A percentile compares a stretch with the other conserved stretches of the same genome.
phyloP scores from a whole-genome alignment of 2,797 vertebrate genomes.

The Ispidina lecontei region DNA sequence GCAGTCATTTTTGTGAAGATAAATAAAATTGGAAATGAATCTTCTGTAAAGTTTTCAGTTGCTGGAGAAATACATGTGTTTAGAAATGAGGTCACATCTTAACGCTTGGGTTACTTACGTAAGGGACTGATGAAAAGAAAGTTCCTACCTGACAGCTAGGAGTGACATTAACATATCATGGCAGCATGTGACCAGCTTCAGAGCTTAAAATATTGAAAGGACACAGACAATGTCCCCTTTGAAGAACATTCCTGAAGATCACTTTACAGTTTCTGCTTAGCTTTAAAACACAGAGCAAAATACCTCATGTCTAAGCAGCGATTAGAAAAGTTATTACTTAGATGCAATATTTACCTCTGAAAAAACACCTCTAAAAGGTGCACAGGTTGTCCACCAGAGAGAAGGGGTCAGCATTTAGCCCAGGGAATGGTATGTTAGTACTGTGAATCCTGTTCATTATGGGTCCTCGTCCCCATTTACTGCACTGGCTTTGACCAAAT shows the following conservation, averaged over 20 bases:
- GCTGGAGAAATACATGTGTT: background rate
- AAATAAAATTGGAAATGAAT: background rate
- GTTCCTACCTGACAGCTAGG: constrained; percentile 46
- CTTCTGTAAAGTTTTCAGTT: background rate
- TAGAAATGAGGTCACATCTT: constrained; percentile 22
- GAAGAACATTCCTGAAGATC: constrained; percentile 41
- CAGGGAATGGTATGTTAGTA: background rate
- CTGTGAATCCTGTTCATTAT: background rate
- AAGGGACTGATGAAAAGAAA: constrained; percentile 43
- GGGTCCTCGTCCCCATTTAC: accelerated
- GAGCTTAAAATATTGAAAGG: constrained; percentile 46
- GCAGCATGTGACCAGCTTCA: constrained; percentile 44
- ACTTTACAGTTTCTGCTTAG: constrained; percentile 7
- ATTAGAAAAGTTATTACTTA: background rate
- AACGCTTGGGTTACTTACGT: constrained; percentile 25
- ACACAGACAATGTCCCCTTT: constrained; percentile 32
- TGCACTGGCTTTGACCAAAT: background rate
- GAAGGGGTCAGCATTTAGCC: background rate
- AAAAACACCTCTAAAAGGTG: background rate
- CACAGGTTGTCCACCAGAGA: background rate
- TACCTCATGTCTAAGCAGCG: background rate
- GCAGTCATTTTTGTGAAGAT: background rate
- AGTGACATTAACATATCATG: constrained; percentile 53
- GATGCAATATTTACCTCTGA: background rate
- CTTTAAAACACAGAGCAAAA: constrained; percentile 1